Conservation (phyloP, 2,113 vertebrate species). For the Dicerorhinus sumatrensis region DNA sequence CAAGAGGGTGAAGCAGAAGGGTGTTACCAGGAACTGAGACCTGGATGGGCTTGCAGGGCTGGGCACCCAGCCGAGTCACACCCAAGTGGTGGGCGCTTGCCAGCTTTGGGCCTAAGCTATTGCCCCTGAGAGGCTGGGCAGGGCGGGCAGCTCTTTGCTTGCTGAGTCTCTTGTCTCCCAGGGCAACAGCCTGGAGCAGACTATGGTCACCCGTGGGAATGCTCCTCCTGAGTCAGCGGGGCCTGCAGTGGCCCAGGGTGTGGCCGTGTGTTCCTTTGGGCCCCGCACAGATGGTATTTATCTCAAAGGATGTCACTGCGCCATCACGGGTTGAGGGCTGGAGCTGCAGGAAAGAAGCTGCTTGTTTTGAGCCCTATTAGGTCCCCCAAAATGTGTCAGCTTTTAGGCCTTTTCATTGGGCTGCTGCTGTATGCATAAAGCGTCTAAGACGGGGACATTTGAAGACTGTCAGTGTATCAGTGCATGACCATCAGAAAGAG, state of each 20-base stretch:
- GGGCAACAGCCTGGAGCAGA: conserved; percentile 59
- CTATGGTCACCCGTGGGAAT: conserved; percentile 73
- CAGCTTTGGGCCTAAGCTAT: conserved; percentile 65
- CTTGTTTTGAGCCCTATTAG: neutral
- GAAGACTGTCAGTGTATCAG: neutral
- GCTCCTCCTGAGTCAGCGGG: conserved; percentile 35
- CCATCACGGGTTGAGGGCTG: neutral
- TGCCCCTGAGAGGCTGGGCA: conserved; percentile 57
- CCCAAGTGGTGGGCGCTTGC: conserved; percentile 57
- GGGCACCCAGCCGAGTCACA: conserved; percentile 71
- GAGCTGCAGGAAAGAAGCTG: neutral
- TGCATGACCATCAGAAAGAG: neutral
- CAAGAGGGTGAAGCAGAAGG: conserved; percentile 44
- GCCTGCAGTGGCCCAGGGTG: conserved; percentile 24
- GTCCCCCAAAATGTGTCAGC: neutral
- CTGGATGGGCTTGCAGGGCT: conserved; percentile 36
- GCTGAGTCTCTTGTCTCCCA: conserved; percentile 63
- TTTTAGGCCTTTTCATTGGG: neutral
- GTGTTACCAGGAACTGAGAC: conserved; percentile 65
- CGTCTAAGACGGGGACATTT: neutral
- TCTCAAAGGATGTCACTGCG: neutral
- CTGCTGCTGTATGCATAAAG: neutral
- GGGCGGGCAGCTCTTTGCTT: conserved; percentile 52
- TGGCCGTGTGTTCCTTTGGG: neutral
- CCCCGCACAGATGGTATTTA: neutral